These are phyloP conservation scores for Chesias legatella DNA, from an alignment of 2,888 invertebrate species.

Conservation along the genomic window DNA sequence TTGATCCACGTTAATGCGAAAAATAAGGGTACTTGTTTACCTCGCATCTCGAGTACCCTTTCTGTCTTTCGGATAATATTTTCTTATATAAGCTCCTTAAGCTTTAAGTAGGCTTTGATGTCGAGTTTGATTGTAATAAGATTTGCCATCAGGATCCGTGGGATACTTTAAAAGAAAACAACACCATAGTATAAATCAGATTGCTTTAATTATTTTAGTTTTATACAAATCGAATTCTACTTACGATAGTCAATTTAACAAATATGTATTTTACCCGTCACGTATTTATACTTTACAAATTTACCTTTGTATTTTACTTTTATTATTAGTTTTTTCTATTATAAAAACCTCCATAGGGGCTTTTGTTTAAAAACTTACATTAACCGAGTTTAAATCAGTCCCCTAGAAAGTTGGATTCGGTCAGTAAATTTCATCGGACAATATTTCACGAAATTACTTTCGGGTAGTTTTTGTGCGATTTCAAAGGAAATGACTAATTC, in stretches of 20 bases:
- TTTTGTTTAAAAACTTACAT: conserved; percentile 76
- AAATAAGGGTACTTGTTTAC: too few relatives aligned
- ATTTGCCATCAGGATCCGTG: not conserved
- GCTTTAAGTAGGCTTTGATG: not conserved
- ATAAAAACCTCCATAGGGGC: conserved; percentile 79
- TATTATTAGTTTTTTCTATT: conserved; percentile 58
- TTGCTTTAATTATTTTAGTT: conserved; percentile 80
- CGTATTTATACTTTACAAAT: conserved; percentile 72
- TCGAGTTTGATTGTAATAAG: conserved; percentile 7
- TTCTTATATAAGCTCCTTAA: too few relatives aligned
- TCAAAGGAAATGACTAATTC: too few relatives aligned
- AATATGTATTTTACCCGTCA: conserved; percentile 77
- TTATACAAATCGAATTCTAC: conserved; percentile 81
- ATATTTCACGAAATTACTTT: too few relatives aligned
- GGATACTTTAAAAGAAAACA: conserved; percentile 52
- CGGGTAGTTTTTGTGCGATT: too few relatives aligned
- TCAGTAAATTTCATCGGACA: not conserved
- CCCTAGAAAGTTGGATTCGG: conserved; percentile 4
- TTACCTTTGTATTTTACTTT: conserved; percentile 73
- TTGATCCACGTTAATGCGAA: too few relatives aligned
- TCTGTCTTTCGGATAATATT: too few relatives aligned
- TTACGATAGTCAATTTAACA: conserved; percentile 79
- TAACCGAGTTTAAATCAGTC: conserved; percentile 54
- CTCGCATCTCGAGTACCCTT: too few relatives aligned
- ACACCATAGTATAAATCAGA: conserved; percentile 75